These are phyloP conservation scores for Sminthurinus aureus DNA, from an alignment of 2,888 invertebrate genomes.

Conservation along the genomic window DNA sequence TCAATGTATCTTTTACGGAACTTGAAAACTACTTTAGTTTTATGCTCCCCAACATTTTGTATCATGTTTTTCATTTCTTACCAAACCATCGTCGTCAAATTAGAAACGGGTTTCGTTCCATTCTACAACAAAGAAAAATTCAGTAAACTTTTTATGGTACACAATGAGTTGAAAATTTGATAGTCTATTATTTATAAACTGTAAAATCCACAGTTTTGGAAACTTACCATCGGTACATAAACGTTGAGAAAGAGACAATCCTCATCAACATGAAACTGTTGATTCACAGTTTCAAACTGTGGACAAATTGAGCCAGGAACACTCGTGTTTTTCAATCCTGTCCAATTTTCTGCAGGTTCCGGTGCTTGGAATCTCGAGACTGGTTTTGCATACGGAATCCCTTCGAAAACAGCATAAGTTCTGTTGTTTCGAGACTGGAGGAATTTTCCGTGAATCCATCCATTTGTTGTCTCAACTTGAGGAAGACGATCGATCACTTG, in stretches of 20 bases:
- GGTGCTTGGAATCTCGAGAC: background rate
- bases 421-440: background rate
- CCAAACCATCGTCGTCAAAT: too few species aligned
- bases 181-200: too few species aligned
- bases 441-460: background rate
- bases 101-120: too few species aligned
- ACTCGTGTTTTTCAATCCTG: background rate
- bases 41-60: too few species aligned
- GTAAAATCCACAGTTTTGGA: too few species aligned
- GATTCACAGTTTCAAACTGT: background rate
- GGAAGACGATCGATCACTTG: too few species aligned
- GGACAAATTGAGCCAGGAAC: slow-evolving; percentile 1
- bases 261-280: background rate
- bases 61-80: too few species aligned
- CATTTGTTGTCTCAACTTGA: background rate
- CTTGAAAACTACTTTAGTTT: too few species aligned
- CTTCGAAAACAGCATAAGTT: slow-evolving; percentile 3
- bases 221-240: background rate
- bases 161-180: too few species aligned
- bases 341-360: background rate
- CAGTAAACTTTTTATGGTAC: too few species aligned
- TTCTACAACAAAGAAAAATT: too few species aligned
- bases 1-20: too few species aligned
- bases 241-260: slow-evolving; percentile 8
- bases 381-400: background rate